phyloP scores from a whole-genome alignment of 92 coral and sea anemone genomes.

The Porites rus region DNA sequence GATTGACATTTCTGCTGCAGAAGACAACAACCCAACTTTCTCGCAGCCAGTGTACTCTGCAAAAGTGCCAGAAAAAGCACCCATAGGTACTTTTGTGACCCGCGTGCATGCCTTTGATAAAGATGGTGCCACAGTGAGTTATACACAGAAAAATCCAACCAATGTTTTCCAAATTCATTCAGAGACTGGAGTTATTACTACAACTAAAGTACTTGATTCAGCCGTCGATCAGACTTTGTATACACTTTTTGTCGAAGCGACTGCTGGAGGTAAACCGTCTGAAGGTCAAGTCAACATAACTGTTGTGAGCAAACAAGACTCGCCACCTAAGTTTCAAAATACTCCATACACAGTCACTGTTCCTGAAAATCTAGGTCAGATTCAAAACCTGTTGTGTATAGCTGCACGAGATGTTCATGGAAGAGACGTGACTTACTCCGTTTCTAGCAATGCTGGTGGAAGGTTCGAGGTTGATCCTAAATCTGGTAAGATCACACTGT shows the following conservation, averaged over 20 bases:
- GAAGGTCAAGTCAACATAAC: constrained; percentile 77
- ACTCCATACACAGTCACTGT: constrained; percentile 60
- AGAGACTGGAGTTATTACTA: constrained; percentile 73
- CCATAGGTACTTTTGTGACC: constrained; percentile 76
- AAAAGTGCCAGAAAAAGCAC: constrained; percentile 68
- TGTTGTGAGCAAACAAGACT: constrained; percentile 72
- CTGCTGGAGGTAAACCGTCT: constrained; percentile 34
- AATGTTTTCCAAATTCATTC: constrained; percentile 61
- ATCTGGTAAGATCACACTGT: constrained; percentile 68
- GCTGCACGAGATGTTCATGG: constrained; percentile 78
- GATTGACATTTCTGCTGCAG: constrained; percentile 57
- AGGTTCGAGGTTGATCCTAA: constrained; percentile 54
- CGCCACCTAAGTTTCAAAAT: constrained; percentile 77
- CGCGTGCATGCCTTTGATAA: constrained; percentile 72
- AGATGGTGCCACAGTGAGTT: constrained; percentile 57
- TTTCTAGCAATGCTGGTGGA: constrained; percentile 59
- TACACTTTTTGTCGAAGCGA: constrained; percentile 67
- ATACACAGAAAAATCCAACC: constrained; percentile 39
- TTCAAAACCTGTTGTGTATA: constrained; percentile 73
- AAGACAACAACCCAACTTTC: constrained; percentile 81
- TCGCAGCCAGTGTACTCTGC: constrained; percentile 80
- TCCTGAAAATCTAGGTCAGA: constrained; percentile 78
- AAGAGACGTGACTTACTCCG: constrained; percentile 64
- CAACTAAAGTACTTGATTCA: constrained; percentile 61
- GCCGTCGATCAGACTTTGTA: constrained; percentile 46